Conservation (phyloP, 2,113 vertebrate genomes). For the Apeltes quadracus region DNA sequence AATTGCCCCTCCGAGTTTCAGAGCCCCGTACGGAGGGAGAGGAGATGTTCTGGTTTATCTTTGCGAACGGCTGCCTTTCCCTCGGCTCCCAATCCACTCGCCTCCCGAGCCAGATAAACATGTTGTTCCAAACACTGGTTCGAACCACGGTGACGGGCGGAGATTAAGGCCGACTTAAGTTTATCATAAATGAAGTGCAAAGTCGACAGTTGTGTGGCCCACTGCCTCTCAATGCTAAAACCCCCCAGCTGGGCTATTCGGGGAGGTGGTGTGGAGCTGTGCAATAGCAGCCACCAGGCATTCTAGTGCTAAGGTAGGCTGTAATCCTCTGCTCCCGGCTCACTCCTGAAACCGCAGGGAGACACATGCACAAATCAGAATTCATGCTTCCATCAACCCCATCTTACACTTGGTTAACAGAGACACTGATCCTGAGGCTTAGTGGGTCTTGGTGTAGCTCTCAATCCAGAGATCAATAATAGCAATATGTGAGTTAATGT, state of each 20-base stretch:
- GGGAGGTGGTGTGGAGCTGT: conserved; percentile 44
- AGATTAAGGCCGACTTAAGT: conserved; percentile 75
- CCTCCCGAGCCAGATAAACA: conserved; percentile 68
- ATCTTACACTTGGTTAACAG: conserved; percentile 42
- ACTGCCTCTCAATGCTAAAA: conserved; percentile 64
- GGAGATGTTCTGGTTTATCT: conserved; percentile 66
- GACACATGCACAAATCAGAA: conserved; percentile 53
- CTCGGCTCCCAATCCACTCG: conserved; percentile 54
- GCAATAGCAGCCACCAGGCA: conserved; percentile 55
- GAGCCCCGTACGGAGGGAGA: conserved; percentile 43
- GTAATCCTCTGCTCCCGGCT: conserved; percentile 67
- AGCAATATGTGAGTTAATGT: conserved; percentile 18
- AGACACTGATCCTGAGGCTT: conserved; percentile 44
- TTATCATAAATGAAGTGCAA: conserved; percentile 76
- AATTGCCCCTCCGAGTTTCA: conserved; percentile 39
- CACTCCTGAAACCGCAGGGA: conserved; percentile 46
- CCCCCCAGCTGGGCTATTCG: conserved; percentile 68
- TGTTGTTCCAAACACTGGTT: conserved; percentile 72
- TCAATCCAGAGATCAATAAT: conserved; percentile 45
- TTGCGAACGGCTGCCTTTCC: conserved; percentile 50
- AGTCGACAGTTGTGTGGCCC: conserved; percentile 73
- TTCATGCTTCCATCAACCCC: conserved; percentile 46
- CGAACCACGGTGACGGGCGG: conserved; percentile 54
- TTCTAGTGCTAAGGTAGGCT: conserved; percentile 64
- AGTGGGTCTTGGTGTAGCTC: conserved; percentile 28